Evolutionary conservation across 2,113 vertebrate species (phyloP).

Genomic region (Limanda limanda): DNA sequence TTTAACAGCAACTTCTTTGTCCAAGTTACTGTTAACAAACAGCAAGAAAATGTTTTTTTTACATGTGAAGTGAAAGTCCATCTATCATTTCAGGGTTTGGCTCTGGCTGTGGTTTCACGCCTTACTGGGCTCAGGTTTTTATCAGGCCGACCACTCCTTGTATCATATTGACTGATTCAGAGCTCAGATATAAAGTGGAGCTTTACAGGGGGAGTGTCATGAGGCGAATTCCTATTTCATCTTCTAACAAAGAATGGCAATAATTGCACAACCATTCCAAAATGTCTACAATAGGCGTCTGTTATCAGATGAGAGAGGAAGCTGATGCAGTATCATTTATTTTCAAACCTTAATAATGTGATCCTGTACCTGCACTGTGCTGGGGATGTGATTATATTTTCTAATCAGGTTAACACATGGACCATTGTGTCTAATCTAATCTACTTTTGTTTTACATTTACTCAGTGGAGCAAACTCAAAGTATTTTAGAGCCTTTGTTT

Average conservation of each 20-base stretch:
- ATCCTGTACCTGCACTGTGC: background rate
- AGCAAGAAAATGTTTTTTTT: background rate
- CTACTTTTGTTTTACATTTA: no score
- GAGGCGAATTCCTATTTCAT: background rate
- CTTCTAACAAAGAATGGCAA: constrained; percentile 26
- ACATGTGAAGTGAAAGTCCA: constrained; percentile 9
- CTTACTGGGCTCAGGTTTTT: constrained; percentile 27
- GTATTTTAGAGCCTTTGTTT: background rate
- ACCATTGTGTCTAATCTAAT: background rate
- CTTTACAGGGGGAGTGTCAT: constrained; percentile 13
- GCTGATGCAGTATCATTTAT: background rate
- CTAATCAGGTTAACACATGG: background rate
- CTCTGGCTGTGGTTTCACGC: constrained; percentile 17
- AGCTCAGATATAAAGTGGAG: constrained; percentile 25
- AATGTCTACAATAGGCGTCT: constrained; percentile 5
- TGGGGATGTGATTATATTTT: constrained; percentile 12
- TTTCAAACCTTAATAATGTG: background rate
- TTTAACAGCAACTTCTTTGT: background rate
- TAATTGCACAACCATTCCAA: constrained; percentile 33
- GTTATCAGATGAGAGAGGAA: background rate
- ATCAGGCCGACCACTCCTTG: constrained; percentile 53
- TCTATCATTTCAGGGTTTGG: constrained; percentile 21
- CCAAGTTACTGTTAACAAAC: background rate
- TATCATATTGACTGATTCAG: constrained; percentile 56
- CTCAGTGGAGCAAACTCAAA: no score